Evolutionary conservation across 2,888 invertebrate genomes (phyloP), one percentile per base, ranked within the genome.

Genomic region (Celastrina argiolus): DNA sequence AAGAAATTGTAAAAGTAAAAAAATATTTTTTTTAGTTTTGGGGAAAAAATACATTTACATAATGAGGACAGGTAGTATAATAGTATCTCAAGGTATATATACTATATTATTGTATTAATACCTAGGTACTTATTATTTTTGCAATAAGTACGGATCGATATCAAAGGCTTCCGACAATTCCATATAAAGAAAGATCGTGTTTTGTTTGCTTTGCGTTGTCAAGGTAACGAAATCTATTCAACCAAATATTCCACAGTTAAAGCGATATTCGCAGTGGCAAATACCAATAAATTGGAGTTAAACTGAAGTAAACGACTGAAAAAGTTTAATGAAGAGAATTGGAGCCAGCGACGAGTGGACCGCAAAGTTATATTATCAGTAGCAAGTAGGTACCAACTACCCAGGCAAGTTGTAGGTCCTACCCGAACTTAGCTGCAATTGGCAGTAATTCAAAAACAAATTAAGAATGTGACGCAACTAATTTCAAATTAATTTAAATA

Each of bases 201-300:
- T 45, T 45, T 61, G 61, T 61, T 61, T 61, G 61, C 5, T 34
- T 58, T 34, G 63, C 41, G 74, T 74, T 64, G 67, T 58, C 69
- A 73, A 70, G 68, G 59, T 66, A 64, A 70, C 74, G 31, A 36
- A 12, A 12, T 22, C 34, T 22, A 34, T 31, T 58, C 34, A 59
- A 34, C 6, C 31, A 22, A 36, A 39, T 36, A 61, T 61, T 61
- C 14, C 39, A 36, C 16, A 22, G 39, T 36, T 12, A 70, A 63
- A 66, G 70, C 66, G 66, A 39, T 61, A 36, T 34, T 31, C 36
- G 61, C 61, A 61, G 12, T 39, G 2, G 22, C 39, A 36, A 36
- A 61, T 39, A 14, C 36, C 61, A 14, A 39, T 61, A 39, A 61
- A 36, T 36, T 61, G 12, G 2, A 61, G 61, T 61, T 22, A 36